Conservation (phyloP, 2,797 vertebrate genomes). For the Pteronotus mesoamericanus region DNA sequence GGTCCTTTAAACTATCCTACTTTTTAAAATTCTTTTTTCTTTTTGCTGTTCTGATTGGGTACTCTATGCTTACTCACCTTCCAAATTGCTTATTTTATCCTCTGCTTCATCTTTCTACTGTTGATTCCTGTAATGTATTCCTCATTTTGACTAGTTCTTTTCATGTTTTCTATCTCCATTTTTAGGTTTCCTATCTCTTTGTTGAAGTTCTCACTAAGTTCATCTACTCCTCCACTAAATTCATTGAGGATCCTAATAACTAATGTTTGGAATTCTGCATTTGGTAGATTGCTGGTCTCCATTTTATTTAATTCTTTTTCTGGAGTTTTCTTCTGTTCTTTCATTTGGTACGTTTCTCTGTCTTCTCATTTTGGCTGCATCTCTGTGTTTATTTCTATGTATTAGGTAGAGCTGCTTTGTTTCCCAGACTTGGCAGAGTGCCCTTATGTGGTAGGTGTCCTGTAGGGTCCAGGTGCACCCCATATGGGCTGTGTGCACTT, state of each 20-base stretch:
- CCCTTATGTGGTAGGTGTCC: not conserved
- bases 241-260: not conserved
- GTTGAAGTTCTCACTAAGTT: not conserved
- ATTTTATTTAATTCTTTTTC: not conserved
- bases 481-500: not conserved
- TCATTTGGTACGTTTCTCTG: not conserved
- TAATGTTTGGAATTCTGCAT: not conserved
- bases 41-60: not conserved
- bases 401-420: not conserved
- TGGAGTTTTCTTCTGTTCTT: not conserved
- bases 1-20: not conserved
- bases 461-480: not conserved
- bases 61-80: not conserved
- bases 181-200: not conserved
- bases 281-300: not conserved
- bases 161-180: not conserved
- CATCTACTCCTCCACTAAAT: not conserved
- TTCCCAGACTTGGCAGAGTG: not conserved
- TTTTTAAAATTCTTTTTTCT: not conserved
- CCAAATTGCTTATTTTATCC: not conserved
- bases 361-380: not conserved
- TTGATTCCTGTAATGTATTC: not conserved
- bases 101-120: not conserved
- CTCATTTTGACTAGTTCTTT: not conserved
- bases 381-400: not conserved